phyloP scores from a whole-genome alignment of 2,113 vertebrate species.

The Notothenia rossii region DNA sequence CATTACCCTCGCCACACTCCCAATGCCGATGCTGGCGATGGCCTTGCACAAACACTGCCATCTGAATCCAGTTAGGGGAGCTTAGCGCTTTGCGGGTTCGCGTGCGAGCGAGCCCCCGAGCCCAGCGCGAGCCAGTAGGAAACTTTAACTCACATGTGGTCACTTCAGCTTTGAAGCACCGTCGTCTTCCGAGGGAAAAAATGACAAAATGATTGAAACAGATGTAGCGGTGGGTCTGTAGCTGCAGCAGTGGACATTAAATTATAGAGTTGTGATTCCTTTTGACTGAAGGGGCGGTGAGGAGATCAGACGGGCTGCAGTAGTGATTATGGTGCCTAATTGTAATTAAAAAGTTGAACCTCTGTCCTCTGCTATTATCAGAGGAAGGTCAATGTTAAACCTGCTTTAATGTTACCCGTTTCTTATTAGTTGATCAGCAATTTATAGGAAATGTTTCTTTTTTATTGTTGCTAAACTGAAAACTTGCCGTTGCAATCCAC shows the following conservation, averaged over 20 bases:
- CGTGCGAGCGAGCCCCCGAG: slow-evolving; percentile 61
- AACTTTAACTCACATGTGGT: slow-evolving; percentile 82
- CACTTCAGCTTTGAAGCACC: slow-evolving; percentile 75
- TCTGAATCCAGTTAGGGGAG: slow-evolving; percentile 78
- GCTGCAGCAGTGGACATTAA: slow-evolving; percentile 68
- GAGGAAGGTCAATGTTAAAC: slow-evolving; percentile 11
- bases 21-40: slow-evolving; percentile 61
- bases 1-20: slow-evolving; percentile 79
- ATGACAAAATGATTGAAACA: slow-evolving; percentile 80
- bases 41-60: slow-evolving; percentile 81
- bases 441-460: slow-evolving; percentile 57
- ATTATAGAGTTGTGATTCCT: slow-evolving; percentile 68
- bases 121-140: slow-evolving; percentile 69
- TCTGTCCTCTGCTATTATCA: slow-evolving; percentile 46
- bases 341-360: slow-evolving; percentile 49
- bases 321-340: slow-evolving; percentile 57
- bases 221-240: slow-evolving; percentile 75
- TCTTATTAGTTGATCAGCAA: background rate
- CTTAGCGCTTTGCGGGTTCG: slow-evolving; percentile 65
- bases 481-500: background rate
- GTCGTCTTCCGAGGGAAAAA: slow-evolving; percentile 67
- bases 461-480: slow-evolving; percentile 44
- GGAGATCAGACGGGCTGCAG: slow-evolving; percentile 54
- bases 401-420: slow-evolving; percentile 5
- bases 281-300: slow-evolving; percentile 60